Conservation (phyloP, 2,797 vertebrate species). For the Sphaeramia orbicularis region DNA sequence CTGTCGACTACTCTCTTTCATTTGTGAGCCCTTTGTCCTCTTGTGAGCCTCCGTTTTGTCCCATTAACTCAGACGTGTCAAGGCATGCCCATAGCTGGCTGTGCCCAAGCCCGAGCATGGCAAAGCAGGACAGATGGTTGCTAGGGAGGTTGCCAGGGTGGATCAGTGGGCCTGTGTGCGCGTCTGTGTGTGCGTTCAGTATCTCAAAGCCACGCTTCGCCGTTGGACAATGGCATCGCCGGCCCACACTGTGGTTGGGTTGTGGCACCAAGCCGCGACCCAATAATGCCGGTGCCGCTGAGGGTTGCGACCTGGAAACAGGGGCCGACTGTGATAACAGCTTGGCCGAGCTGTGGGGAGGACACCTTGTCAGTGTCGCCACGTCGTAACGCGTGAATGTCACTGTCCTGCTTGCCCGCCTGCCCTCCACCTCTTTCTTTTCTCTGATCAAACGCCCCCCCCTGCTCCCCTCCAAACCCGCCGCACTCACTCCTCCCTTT, state of each 20-base stretch:
- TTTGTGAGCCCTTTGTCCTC: slow-evolving; percentile 75
- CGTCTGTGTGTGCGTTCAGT: slow-evolving; percentile 51
- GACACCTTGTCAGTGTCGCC: slow-evolving; percentile 79
- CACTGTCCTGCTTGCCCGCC: slow-evolving; percentile 75
- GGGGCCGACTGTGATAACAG: slow-evolving; percentile 84
- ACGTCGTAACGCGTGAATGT: slow-evolving; percentile 84
- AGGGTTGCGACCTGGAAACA: slow-evolving; percentile 89
- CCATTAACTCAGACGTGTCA: slow-evolving; percentile 83
- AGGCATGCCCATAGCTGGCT: slow-evolving; percentile 78
- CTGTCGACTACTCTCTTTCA: slow-evolving; percentile 60
- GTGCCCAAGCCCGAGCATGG: slow-evolving; percentile 77
- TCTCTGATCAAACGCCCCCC: slow-evolving; percentile 35
- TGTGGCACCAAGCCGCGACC: slow-evolving; percentile 86
- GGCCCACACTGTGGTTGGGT: slow-evolving; percentile 68
- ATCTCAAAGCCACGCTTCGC: slow-evolving; percentile 79
- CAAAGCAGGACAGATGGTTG: slow-evolving; percentile 85
- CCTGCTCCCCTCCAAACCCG: slow-evolving; percentile 1
- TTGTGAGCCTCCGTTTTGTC: slow-evolving; percentile 76
- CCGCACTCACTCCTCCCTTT: slow-evolving; percentile 42
- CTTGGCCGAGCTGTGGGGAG: slow-evolving; percentile 83
- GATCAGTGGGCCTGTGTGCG: slow-evolving; percentile 68
- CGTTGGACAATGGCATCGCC: slow-evolving; percentile 78
- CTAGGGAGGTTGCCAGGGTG: slow-evolving; percentile 85
- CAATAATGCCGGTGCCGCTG: slow-evolving; percentile 87
- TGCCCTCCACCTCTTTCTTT: slow-evolving; percentile 53